Evolutionary conservation across 2,888 invertebrate species (phyloP).

Genomic region (Eilema depressum): DNA sequence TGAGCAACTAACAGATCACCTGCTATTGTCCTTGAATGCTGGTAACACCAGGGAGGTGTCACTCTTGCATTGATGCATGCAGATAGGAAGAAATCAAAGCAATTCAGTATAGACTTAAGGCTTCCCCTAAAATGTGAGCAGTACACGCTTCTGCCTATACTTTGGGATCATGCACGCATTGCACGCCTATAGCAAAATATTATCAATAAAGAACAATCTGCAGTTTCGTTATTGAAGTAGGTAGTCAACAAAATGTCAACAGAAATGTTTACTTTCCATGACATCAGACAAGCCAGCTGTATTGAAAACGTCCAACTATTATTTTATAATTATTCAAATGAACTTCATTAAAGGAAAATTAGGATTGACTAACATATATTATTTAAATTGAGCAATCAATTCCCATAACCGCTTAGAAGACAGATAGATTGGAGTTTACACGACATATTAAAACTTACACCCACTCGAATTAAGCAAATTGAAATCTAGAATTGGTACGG

Average conservation of each 20-base stretch:
- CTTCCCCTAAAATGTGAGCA: no score
- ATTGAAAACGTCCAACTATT: background rate
- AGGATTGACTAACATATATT: background rate
- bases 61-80: no score
- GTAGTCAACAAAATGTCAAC: slow-evolving; percentile 4
- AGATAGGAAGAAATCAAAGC: no score
- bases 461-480: slow-evolving; percentile 12
- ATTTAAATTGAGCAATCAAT: background rate
- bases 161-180: background rate
- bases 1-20: no score
- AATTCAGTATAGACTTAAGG: no score
- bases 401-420: background rate
- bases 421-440: background rate
- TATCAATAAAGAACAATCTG: background rate
- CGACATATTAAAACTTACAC: slow-evolving; percentile 5
- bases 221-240: background rate
- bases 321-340: background rate
- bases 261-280: background rate
- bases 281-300: background rate
- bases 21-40: no score
- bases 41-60: no score
- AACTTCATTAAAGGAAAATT: slow-evolving; percentile 4
- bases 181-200: background rate
- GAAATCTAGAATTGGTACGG: slow-evolving; percentile 2
- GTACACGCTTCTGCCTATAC: background rate